Conservation (phyloP, 2,113 vertebrate genomes). For the Ornithorhynchus anatinus region DNA sequence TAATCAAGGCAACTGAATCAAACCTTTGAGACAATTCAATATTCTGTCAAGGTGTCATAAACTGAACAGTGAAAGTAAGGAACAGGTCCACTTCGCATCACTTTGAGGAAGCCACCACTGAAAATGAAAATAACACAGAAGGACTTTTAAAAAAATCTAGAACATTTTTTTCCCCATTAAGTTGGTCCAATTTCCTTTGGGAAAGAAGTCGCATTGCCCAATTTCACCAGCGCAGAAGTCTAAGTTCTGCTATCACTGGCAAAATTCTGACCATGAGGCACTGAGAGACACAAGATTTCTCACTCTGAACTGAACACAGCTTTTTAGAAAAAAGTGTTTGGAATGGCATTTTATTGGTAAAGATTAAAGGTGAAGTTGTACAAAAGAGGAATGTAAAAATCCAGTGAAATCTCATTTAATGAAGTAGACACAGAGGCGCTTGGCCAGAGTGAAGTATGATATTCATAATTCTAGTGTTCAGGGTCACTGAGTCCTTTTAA, state of each 20-base stretch:
- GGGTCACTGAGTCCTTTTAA: no score
- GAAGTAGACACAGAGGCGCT: no score
- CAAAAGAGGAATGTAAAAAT: no score
- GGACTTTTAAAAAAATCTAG: not conserved
- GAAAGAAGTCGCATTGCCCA: not conserved
- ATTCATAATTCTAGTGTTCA: no score
- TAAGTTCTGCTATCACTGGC: constrained; percentile 21
- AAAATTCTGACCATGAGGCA: no score
- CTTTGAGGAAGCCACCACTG: not conserved
- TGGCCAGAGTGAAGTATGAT: no score
- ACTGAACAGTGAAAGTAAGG: not conserved
- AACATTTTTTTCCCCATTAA: not conserved
- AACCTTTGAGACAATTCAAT: not conserved
- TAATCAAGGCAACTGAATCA: not conserved
- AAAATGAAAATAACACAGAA: not conserved
- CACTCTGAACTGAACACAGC: no score
- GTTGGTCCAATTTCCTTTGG: constrained; percentile 12
- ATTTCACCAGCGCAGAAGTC: constrained; percentile 1
- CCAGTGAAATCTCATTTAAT: no score
- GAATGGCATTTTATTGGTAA: no score
- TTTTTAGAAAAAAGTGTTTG: no score
- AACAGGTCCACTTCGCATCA: not conserved
- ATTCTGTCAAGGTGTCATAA: not conserved
- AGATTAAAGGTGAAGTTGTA: no score
- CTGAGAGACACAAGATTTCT: no score